These are phyloP conservation scores for Lepus timidus DNA, from an alignment of 2,113 vertebrate species.

Conservation along the genomic window DNA sequence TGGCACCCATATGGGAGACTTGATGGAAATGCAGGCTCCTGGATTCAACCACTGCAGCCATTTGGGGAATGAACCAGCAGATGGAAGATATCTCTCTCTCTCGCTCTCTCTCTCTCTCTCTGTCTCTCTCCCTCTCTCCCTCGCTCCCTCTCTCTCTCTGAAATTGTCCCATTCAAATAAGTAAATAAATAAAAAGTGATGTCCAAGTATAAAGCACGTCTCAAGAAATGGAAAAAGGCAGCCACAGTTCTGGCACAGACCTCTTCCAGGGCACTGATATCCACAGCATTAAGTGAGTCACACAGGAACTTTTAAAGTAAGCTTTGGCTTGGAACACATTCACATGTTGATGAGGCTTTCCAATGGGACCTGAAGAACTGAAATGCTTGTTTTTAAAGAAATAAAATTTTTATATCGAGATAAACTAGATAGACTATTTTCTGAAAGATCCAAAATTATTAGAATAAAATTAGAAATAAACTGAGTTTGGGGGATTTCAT, in stretches of 20 bases:
- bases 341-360: slow-evolving; percentile 9
- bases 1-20: no score
- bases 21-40: no score
- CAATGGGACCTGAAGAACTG: background rate
- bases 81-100: no score
- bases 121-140: no score
- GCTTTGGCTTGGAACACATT: slow-evolving; percentile 55
- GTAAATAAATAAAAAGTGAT: background rate
- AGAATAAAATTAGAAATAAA: slow-evolving; percentile 41
- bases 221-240: slow-evolving; percentile 5
- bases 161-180: no score
- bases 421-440: background rate
- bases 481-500: background rate
- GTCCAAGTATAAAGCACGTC: background rate
- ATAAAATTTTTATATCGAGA: background rate
- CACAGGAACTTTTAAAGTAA: slow-evolving; percentile 1
- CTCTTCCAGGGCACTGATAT: background rate
- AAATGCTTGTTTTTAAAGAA: slow-evolving; percentile 15
- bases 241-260: background rate
- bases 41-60: no score
- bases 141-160: no score
- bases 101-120: no score
- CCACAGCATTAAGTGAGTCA: slow-evolving; percentile 34
- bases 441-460: background rate
- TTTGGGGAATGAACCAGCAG: no score